phyloP scores from a whole-genome alignment of 2,113 vertebrate species.

The Microtus oregoni region DNA sequence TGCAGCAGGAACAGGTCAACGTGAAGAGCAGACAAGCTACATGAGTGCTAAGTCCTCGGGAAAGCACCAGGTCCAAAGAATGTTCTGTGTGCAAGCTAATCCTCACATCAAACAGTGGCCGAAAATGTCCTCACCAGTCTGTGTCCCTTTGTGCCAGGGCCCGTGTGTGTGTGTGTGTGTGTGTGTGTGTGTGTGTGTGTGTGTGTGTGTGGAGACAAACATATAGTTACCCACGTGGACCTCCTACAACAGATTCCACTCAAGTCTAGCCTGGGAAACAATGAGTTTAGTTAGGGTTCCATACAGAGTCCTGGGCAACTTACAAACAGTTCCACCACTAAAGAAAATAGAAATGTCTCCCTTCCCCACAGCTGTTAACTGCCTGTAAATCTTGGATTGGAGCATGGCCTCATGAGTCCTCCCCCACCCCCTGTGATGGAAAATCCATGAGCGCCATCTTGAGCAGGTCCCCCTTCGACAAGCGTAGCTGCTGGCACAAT shows the following conservation, averaged over 20 bases:
- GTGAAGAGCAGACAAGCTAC: background rate
- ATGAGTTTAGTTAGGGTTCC: background rate
- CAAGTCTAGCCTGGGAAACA: background rate
- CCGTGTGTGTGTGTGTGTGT: no score
- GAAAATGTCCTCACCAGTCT: background rate
- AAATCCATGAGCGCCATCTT: background rate
- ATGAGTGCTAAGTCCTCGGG: background rate
- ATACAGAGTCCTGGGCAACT: background rate
- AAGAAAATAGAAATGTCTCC: background rate
- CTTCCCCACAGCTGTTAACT: no score
- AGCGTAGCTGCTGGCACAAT: background rate
- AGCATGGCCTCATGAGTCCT: background rate
- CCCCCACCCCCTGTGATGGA: background rate
- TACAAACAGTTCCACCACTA: background rate
- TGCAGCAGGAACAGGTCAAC: background rate
- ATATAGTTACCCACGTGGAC: background rate
- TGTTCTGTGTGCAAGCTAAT: background rate
- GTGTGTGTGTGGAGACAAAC: background rate
- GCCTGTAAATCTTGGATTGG: background rate
- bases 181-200: background rate
- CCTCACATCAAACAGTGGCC: background rate
- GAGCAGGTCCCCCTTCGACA: no score
- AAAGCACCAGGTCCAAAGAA: background rate
- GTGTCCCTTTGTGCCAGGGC: background rate
- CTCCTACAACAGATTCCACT: background rate